Base-by-base conservation (phyloP, 53 echinoderm and acorn worm genomes). In the Temnopleurus reevesii region DNA sequence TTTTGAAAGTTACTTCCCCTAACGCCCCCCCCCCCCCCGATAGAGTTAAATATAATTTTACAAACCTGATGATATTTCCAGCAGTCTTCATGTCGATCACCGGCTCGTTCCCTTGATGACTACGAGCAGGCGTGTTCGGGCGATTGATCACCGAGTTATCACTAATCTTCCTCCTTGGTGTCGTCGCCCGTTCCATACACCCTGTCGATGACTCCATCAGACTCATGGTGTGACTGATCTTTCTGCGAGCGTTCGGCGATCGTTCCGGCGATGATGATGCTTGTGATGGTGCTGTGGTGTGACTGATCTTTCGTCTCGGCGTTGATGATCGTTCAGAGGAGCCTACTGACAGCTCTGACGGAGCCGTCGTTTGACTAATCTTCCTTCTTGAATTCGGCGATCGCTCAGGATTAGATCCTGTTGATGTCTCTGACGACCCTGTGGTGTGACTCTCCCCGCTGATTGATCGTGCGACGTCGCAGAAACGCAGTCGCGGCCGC, bases 21-120 rank as follows among this genome's bases (percentile, higher is more conserved):
- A 59, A 17, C 60, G 60, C 17, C 53, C n/a, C n/a, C 49, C 49
- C 49, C 49, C 49, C 49, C 49, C 49, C 3, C 13, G n/a, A 54
- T 54, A 54, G n/a, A 18, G n/a, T 18, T 54, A 54, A 54, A 54
- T 3, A 13, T 54, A 54, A 54, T 31, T 2, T 43, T 51, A 85
- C 85, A 38, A 15, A 85, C 85, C 45, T 85, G 38, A 58, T 45
- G 27, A 85, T 85, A 1, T 85, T 33, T 8, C 59, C 85, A 5
- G 61, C 86, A 3, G 86, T 85, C 12, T 85, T 85, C 86, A 85
- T 60, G 61, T 85, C 30, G 27, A 85, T 85, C 10, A 0, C 8
- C 58, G 36, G 3, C 43, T 45, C 46, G 23, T 28, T 18, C 4
- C 46, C 27, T 3, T 79, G 79, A 13, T 49, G 51, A 47, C 51